These are phyloP conservation scores for Dendrophyllia cribrosa DNA, from an alignment of 64 coral and sea anemone species.

Conservation along the genomic window DNA sequence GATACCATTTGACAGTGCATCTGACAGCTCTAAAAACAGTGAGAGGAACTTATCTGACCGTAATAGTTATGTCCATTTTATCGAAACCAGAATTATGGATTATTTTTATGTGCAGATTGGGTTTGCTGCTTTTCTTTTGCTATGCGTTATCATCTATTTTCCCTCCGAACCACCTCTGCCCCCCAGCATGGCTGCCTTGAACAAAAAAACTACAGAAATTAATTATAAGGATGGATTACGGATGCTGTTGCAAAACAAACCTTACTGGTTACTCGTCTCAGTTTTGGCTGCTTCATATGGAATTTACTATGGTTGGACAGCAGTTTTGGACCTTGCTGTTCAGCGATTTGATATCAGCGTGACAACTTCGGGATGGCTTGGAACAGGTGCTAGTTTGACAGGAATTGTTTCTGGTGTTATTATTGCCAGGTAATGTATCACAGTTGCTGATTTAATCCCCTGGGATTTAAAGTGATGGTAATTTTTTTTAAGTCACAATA, in stretches of 20 bases:
- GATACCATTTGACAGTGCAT: slow-evolving; percentile 5
- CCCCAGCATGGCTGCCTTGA: slow-evolving; percentile 46
- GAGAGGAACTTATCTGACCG: slow-evolving; percentile 32
- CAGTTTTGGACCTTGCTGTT: slow-evolving; percentile 68
- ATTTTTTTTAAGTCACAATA: no score
- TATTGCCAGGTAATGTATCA: slow-evolving; percentile 60
- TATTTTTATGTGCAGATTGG: slow-evolving; percentile 69
- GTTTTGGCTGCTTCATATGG: slow-evolving; percentile 50
- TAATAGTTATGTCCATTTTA: slow-evolving; percentile 3
- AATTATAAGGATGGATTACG: slow-evolving; percentile 41
- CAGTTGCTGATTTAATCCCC: no score
- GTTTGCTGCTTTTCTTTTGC: slow-evolving; percentile 18
- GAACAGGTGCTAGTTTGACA: slow-evolving; percentile 43
- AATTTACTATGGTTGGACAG: slow-evolving; percentile 54
- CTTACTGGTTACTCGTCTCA: slow-evolving; percentile 61
- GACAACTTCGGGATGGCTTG: slow-evolving; percentile 61
- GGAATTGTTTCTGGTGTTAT: slow-evolving; percentile 63
- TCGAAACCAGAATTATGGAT: slow-evolving; percentile 40
- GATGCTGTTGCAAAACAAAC: slow-evolving; percentile 26
- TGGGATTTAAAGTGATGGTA: no score
- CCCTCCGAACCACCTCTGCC: slow-evolving; percentile 74
- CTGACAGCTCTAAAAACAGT: background rate
- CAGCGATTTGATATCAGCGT: slow-evolving; percentile 64
- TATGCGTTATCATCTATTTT: slow-evolving; percentile 61
- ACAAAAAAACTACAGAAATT: slow-evolving; percentile 16